phyloP scores from a whole-genome alignment of 2,888 invertebrate species.

The Norana najaformis region DNA sequence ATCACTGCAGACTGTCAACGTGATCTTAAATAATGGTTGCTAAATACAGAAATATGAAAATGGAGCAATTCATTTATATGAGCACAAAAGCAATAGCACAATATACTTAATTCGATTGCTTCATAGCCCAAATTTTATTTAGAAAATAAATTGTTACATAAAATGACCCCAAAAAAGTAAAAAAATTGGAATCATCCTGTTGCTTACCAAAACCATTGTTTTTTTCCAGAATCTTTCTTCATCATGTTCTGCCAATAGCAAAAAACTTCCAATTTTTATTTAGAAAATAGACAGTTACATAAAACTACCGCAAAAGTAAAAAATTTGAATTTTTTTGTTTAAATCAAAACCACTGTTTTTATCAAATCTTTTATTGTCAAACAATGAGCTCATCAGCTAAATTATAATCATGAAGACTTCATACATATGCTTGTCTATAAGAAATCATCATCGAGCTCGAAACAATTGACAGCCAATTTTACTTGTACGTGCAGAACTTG shows the following conservation, averaged over 20 bases:
- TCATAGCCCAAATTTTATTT: too few species aligned
- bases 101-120: too few species aligned
- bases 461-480: not conserved
- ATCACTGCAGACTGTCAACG: not conserved
- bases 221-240: too few species aligned
- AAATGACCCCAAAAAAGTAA: too few species aligned
- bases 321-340: not conserved
- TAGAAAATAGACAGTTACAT: too few species aligned
- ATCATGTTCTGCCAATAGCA: too few species aligned
- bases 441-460: not conserved
- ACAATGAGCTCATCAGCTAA: not conserved
- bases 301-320: not conserved
- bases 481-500: not conserved
- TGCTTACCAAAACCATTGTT: too few species aligned
- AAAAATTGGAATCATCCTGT: too few species aligned
- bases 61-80: not conserved
- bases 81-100: too few species aligned
- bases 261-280: too few species aligned
- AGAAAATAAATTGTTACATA: too few species aligned
- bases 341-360: not conserved
- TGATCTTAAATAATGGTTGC: not conserved
- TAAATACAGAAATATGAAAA: too few species aligned
- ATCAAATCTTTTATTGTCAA: not conserved
- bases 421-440: slow-evolving; percentile 5
- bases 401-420: not conserved